These are phyloP conservation scores for Oceanodroma leucorhoa DNA, from an alignment of 2,797 vertebrate genomes.

Conservation along the genomic window DNA sequence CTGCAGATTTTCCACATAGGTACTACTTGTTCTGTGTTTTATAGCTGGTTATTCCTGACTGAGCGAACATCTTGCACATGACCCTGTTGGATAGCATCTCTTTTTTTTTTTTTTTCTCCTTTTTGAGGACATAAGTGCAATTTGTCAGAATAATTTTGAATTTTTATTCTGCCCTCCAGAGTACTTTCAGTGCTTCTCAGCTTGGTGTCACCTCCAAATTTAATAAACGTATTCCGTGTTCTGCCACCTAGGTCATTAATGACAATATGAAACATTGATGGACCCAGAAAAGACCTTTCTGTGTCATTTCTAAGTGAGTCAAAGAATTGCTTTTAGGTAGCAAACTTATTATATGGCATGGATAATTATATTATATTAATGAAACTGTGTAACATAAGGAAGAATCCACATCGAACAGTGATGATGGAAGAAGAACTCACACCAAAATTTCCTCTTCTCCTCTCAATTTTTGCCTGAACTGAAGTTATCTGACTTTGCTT, in stretches of 20 bases:
- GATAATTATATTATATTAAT: not conserved
- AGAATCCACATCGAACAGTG: not conserved
- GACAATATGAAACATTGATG: constrained; percentile 13
- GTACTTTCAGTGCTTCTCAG: not conserved
- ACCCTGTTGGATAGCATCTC: not conserved
- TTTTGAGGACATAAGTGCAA: not conserved
- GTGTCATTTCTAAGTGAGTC: not conserved
- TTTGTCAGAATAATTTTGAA: not conserved
- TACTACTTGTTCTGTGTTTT: not conserved
- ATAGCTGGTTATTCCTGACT: not conserved
- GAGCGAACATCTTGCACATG: not conserved
- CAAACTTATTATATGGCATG: not conserved
- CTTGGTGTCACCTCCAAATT: constrained; percentile 25
- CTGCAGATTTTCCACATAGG: not conserved
- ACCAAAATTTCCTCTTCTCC: not conserved
- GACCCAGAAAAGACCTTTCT: not conserved
- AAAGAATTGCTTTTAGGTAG: not conserved
- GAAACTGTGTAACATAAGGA: not conserved
- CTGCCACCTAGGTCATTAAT: constrained; percentile 6
- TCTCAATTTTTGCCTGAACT: not conserved
- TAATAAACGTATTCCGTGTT: not conserved
- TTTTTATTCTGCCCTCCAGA: not conserved
- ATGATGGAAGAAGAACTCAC: not conserved
- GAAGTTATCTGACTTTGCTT: not conserved
- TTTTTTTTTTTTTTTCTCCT: too few species aligned